These are phyloP conservation scores for Brachionus calyciflorus DNA, from an alignment of 1,140 invertebrate species.

Conservation along the genomic window DNA sequence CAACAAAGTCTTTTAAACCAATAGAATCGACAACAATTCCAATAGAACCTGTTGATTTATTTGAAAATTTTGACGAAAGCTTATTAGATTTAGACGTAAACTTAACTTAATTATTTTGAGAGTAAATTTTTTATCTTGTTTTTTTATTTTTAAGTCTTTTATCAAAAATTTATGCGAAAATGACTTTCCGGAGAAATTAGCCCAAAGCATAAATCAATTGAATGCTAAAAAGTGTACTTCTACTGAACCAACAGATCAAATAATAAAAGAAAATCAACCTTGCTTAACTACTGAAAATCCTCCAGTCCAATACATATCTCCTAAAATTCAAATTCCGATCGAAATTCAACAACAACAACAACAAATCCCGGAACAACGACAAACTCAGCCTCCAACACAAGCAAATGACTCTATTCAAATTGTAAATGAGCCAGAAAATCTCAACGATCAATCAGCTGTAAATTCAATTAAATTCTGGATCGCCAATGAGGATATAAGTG, in stretches of 20 bases:
- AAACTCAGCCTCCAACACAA: too few relatives aligned
- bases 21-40: neutral
- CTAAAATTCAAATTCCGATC: neutral
- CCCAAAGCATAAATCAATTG: conserved; percentile 39
- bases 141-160: conserved; percentile 21
- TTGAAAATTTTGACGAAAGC: conserved; percentile 32
- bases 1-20: neutral
- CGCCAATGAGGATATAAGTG: conserved; percentile 22
- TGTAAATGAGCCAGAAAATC: neutral
- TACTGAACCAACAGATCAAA: neutral
- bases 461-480: neutral
- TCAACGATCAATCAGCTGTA: neutral
- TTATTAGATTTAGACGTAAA: conserved; percentile 30
- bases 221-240: conserved; percentile 3
- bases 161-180: conserved; percentile 44
- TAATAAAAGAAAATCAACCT: too few relatives aligned
- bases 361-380: too few relatives aligned
- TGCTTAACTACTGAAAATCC: neutral
- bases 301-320: neutral
- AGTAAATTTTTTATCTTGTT: neutral
- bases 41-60: neutral
- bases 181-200: conserved; percentile 11
- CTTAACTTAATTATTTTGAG: neutral
- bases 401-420: neutral
- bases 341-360: too few relatives aligned